Evolutionary conservation across 2,797 vertebrate species (phyloP).

Genomic region (Enteromius argenteus): DNA sequence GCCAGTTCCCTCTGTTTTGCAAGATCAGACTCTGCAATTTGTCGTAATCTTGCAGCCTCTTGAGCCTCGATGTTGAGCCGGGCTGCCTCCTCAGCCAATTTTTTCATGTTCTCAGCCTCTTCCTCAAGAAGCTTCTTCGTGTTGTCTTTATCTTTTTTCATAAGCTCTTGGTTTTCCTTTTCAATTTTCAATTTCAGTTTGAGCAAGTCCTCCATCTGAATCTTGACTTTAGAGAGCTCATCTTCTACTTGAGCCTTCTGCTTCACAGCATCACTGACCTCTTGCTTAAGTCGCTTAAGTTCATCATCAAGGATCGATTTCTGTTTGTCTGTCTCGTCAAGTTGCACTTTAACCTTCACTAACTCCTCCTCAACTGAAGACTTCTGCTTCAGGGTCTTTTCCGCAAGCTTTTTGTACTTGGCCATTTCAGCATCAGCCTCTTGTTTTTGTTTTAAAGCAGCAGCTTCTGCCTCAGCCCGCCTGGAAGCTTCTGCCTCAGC

Average conservation of each 20-base stretch:
- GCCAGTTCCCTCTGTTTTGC: constrained; percentile 88
- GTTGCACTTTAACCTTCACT: constrained; percentile 82
- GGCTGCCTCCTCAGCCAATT: constrained; percentile 90
- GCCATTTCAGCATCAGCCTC: constrained; percentile 91
- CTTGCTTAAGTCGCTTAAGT: constrained; percentile 90
- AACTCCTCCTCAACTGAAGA: constrained; percentile 92
- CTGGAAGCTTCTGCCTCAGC: constrained; percentile 87
- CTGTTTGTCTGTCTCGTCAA: constrained; percentile 93
- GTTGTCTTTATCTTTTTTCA: constrained; percentile 89
- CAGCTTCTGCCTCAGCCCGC: constrained; percentile 86
- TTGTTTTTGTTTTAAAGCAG: constrained; percentile 88
- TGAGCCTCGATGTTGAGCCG: constrained; percentile 88
- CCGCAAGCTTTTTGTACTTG: constrained; percentile 91
- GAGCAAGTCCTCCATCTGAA: constrained; percentile 92
- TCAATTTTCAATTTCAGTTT: constrained; percentile 90
- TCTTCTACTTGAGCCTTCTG: constrained; percentile 91
- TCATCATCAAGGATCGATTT: constrained; percentile 89
- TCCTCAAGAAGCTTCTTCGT: constrained; percentile 88
- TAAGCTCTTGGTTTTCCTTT: constrained; percentile 87
- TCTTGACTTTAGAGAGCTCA: constrained; percentile 88
- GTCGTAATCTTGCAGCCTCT: constrained; percentile 88
- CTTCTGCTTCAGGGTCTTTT: constrained; percentile 90
- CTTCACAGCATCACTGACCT: constrained; percentile 85
- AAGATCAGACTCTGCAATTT: constrained; percentile 86
- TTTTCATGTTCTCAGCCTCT: constrained; percentile 94